Evolutionary conservation across 1,140 invertebrate genomes (phyloP), one percentile per base, ranked within the genome.

Genomic region (Andrena cerasifolii): DNA sequence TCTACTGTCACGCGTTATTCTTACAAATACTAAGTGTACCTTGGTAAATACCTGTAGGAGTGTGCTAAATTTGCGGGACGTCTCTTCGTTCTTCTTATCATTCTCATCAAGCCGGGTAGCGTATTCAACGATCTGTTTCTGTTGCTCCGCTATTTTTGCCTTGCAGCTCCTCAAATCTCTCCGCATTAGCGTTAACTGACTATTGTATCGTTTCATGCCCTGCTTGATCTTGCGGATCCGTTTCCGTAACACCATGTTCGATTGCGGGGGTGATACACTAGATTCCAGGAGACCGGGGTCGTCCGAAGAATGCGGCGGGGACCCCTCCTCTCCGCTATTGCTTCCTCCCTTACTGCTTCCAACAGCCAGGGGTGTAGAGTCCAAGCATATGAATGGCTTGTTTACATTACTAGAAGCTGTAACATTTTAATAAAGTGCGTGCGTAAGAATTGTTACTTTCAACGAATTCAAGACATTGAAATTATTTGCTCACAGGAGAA

Each of bases 21-120:
- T 74, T 75, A 67, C 54, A 43, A 43, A 72, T 79, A 79, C 51
- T 56, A 59, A 77, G 56, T 77, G 49, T 92, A 91, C 89, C 89
- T 91, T 86, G 40, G 89, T 91, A 92, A 91, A 92, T 89, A 96
- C 96, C 95, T 97, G 96, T 81, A 98, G 92, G 66, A 98, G 92
- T 78, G 96, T 97, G 86, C 96, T 97, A 90, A 97, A 97, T 93
- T 98, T 98, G 36, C 96, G 94, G 49, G 96, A 96, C 31, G 96
- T 97, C 89, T 97, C 96, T 85, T 98, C 97, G 91, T 97, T 97
- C 88, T 98, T 98, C 88, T 97, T 97, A 82, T 97, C 97, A 86
- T 97, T 96, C 83, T 98, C 97, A 85, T 98, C 97, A 54, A 97
- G 93, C 2, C 96, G 94, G 83, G 95, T 96, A 0, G 96, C 96